Evolutionary conservation across 1,140 invertebrate species (phyloP), one percentile per base, ranked within the genome.

Genomic region (Lepidurus arcticus): DNA sequence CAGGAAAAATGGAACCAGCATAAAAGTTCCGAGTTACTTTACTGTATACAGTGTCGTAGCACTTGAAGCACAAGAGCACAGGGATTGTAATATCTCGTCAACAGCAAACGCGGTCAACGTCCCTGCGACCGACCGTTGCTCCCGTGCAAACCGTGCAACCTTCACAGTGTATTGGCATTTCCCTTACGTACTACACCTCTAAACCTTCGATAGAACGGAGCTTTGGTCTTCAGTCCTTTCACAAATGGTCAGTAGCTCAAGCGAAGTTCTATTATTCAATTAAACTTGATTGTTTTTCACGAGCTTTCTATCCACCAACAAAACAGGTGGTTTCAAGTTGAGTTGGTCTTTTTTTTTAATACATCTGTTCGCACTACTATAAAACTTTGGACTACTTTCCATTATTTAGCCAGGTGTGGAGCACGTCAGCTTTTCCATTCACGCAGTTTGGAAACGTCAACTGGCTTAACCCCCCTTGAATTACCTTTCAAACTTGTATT

Each of bases 101-200:
- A 65, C 53, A 65, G 53, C 53, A 65, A 21, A 21, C 8, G 21
- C 53, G 53, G 53, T 65, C 53, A 65, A 65, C 53, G 53, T 16
- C 53, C 53, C 16, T 65, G 53, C 53, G 53, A 65, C 53, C 53
- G 53, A 65, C 8, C 53, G 21, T 65, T 65, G 53, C 53, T 65
- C 53, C 53, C 53, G 4, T 65, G 53, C 53, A 16, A 65, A 65
- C 16, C 53, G n/a, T 21, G 53, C 53, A 65, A 65, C 53, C 53
- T 65, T 65, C 53, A 21, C 53, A 21, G 53, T 21, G 21, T 65
- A 21, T 65, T 65, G 53, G 53, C 53, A 65, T 9, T 65, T 65
- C 53, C 21, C 53, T 65, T 65, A 65, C 21, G 16, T 65, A 65
- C 53, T 65, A 21, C 53, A n/a, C 21, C 21, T 7, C 8, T 4